Conservation (phyloP, 2,113 vertebrate species). For the Colius striatus region DNA sequence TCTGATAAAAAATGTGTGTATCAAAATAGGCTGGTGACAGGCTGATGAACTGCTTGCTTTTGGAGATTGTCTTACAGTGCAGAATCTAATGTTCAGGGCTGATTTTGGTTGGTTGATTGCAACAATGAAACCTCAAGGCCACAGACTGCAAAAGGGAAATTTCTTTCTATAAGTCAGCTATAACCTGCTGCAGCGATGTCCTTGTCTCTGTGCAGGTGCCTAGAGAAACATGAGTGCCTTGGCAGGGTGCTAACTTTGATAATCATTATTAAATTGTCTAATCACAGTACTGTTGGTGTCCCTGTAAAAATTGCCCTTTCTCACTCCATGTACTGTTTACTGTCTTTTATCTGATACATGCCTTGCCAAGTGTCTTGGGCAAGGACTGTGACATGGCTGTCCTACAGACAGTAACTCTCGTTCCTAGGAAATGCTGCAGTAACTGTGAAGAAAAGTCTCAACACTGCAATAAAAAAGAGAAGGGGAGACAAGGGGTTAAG, state of each 20-base stretch:
- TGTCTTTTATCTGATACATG: background rate
- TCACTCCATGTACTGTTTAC: background rate
- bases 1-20: background rate
- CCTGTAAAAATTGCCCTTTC: background rate
- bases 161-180: background rate
- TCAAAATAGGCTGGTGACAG: background rate
- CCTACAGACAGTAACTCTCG: background rate
- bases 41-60: background rate
- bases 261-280: background rate
- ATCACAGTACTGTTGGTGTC: background rate
- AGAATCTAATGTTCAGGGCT: background rate
- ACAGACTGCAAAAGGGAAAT: background rate
- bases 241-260: background rate
- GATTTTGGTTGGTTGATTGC: background rate
- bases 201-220: background rate
- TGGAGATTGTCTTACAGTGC: background rate
- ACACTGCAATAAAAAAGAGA: background rate
- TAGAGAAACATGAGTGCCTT: background rate
- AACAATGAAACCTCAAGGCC: background rate
- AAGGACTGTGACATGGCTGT: background rate
- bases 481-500: background rate
- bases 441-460: background rate
- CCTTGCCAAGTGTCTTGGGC: background rate
- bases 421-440: background rate
- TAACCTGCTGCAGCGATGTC: background rate